phyloP scores from a whole-genome alignment of 2,113 vertebrate species.

The Ictalurus punctatus region DNA sequence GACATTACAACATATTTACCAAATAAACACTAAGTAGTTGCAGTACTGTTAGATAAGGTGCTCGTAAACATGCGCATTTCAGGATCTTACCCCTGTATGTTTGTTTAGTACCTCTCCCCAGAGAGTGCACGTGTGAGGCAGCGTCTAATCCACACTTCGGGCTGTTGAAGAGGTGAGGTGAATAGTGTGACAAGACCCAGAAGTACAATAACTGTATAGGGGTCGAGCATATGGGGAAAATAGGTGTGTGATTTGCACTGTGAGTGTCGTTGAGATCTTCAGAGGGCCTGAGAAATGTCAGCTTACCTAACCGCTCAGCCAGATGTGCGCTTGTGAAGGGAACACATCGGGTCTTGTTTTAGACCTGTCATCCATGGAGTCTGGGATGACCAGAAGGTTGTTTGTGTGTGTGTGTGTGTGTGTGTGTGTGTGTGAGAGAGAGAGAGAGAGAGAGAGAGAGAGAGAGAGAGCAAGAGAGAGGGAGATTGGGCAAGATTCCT shows the following conservation, averaged over 20 bases:
- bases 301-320: slow-evolving; percentile 58
- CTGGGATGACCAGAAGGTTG: not conserved
- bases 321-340: slow-evolving; percentile 61
- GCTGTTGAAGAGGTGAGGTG: not conserved
- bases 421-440: not conserved
- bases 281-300: slow-evolving; percentile 55
- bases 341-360: slow-evolving; percentile 16
- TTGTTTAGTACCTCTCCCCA: too few relatives aligned
- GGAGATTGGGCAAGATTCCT: not conserved
- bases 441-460: not conserved
- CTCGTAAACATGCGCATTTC: not conserved
- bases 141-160: not conserved
- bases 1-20: not conserved
- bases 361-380: slow-evolving; percentile 12
- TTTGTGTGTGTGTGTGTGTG: not conserved
- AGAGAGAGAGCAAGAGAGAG: not conserved
- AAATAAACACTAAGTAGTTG: not conserved
- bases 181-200: not conserved
- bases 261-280: slow-evolving; percentile 14
- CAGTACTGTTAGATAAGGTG: not conserved
- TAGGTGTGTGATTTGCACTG: slow-evolving; percentile 21
- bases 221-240: not conserved
- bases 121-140: not conserved
- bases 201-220: not conserved
- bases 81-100: not conserved